Evolutionary conservation across 2,888 invertebrate genomes (phyloP).

Genomic region (Pristionchus maxplancki): DNA sequence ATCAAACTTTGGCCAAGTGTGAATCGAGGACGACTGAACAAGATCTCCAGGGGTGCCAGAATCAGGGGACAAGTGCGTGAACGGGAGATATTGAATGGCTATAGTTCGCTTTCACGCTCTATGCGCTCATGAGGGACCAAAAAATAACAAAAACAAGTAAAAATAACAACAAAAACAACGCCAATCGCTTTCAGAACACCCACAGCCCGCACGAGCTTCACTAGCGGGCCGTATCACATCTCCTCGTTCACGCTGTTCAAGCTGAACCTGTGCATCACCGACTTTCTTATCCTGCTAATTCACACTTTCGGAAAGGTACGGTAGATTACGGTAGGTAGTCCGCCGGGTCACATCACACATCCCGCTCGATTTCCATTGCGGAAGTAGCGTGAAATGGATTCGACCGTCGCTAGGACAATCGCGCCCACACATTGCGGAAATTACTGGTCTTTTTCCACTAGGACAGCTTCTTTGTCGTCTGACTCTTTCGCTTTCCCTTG

Average conservation of each 20-base stretch:
- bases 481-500: no score
- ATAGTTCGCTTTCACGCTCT: background rate
- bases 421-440: constrained; percentile 14
- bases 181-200: constrained; percentile 54
- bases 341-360: background rate
- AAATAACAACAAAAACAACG: background rate
- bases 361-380: background rate
- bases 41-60: background rate
- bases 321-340: background rate
- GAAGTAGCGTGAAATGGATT: background rate
- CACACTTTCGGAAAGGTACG: constrained; percentile 70
- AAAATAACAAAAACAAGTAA: background rate
- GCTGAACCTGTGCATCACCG: constrained; percentile 69
- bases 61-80: background rate
- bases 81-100: background rate
- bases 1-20: background rate
- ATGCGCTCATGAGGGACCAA: background rate
- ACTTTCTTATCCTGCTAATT: constrained; percentile 69
- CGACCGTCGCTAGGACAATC: background rate
- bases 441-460: no score
- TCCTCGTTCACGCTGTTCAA: constrained; percentile 70
- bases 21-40: background rate
- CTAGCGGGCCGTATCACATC: constrained; percentile 63
- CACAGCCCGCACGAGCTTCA: constrained; percentile 62
- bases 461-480: no score